Evolutionary conservation across 2,888 invertebrate species (phyloP).

Genomic region (Ennomos fuscantarius): DNA sequence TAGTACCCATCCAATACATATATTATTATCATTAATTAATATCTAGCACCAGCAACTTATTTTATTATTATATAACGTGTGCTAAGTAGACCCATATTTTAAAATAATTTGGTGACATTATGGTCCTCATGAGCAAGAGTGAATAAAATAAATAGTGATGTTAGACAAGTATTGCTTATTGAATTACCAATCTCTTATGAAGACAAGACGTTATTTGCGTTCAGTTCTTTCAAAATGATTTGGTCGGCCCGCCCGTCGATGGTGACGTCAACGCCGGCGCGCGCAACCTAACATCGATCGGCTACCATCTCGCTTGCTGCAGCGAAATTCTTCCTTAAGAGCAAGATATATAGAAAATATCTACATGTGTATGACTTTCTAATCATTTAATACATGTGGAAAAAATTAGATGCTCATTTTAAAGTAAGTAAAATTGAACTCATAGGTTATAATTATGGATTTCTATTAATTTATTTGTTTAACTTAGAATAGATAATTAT

Average conservation of each 20-base stretch:
- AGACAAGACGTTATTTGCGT: constrained; percentile 39
- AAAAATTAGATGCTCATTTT: no score
- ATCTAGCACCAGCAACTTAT: no score
- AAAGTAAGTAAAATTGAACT: no score
- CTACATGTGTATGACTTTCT: constrained; percentile 3
- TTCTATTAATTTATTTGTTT: not conserved
- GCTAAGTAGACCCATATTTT: no score
- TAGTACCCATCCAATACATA: no score
- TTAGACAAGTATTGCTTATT: not conserved
- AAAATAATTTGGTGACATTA: no score
- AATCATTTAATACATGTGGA: no score
- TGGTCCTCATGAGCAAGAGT: no score
- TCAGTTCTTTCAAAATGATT: constrained; percentile 59
- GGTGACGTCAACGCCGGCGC: constrained; percentile 79
- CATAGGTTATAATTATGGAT: not conserved
- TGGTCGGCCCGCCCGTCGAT: constrained; percentile 66
- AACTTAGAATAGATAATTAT: no score
- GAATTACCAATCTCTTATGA: constrained; percentile 1
- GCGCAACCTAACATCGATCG: constrained; percentile 79
- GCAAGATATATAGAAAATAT: constrained; percentile 38
- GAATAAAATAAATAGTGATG: no score
- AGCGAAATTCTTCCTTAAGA: constrained; percentile 54
- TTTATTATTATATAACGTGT: no score
- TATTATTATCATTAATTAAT: no score
- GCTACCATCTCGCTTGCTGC: constrained; percentile 59